Conservation (phyloP, 2,888 invertebrate genomes). For the Eristalinus sepulchralis region DNA sequence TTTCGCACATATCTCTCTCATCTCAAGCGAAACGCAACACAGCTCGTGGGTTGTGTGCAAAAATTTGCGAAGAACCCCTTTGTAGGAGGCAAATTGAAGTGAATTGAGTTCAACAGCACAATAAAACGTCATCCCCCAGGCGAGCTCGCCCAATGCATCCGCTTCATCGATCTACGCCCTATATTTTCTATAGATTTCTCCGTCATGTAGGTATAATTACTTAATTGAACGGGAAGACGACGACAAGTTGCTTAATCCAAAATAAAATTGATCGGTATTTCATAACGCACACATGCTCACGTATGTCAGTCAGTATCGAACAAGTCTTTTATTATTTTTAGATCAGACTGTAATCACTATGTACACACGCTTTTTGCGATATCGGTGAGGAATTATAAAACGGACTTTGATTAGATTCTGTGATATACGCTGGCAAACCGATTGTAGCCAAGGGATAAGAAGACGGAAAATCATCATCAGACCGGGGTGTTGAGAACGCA, state of each 20-base stretch:
- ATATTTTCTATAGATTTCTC: background rate
- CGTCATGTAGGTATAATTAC: background rate
- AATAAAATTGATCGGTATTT: constrained; percentile 11
- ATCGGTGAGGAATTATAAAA: constrained; percentile 16
- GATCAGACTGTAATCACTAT: constrained; percentile 16
- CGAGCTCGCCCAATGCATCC: background rate
- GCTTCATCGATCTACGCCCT: background rate
- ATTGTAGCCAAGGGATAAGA: background rate
- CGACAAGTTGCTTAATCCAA: constrained; percentile 21
- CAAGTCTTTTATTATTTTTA: constrained; percentile 1
- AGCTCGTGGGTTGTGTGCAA: background rate
- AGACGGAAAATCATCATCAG: background rate
- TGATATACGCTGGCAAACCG: constrained; percentile 10
- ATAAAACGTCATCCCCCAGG: background rate
- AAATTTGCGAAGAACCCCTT: constrained; percentile 4
- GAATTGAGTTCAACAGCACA: constrained; percentile 8
- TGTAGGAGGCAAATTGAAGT: constrained; percentile 32
- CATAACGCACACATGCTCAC: background rate
- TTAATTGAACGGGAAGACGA: constrained; percentile 13
- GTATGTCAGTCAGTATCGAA: background rate
- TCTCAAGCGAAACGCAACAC: background rate
- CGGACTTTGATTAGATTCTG: constrained; percentile 17
- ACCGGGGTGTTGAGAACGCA: background rate
- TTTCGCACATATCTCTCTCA: background rate
- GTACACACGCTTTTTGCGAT: constrained; percentile 18